Base-by-base conservation (phyloP, 2,797 vertebrate species). In the Nothura maculosa region DNA sequence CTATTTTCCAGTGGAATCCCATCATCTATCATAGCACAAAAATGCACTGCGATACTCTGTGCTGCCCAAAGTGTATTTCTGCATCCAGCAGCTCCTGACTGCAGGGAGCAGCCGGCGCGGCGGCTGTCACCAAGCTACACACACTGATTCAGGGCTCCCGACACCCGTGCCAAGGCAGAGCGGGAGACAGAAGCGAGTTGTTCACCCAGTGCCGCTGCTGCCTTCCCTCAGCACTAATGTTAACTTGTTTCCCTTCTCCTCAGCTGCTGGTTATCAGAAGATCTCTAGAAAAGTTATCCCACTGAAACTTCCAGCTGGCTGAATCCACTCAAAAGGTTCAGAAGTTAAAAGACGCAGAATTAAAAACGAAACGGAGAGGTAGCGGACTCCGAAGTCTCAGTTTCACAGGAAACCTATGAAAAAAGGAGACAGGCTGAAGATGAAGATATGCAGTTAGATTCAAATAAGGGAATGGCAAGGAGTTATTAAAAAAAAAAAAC, bases 201-300 rank as follows among this genome's bases (percentile, higher is more conserved):
- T 34, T 54, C 42, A 14, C 10, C 2, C 6, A 61, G 47, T 2
- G 0, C 1, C 18, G 20, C 67, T 7, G 14, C 0, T 30, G 30
- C 64, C 63, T 50, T 45, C 64, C 60, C 61, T 52, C 25, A 17
- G 30, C 27, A 80, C 43, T 61, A 47, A 77, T 4, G 22, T 25
- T 24, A 5, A 32, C 36, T 54, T 17, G 50, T 50, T 12, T 3
- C 6, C 22, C 20, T 83, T 42, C 42, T 63, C 34, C 50, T 80
- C 48, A 36, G 25, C 50, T 42, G 36, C 6, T 45, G 70, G 10
- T 36, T 86, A 75, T 18, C 34, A 27, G 34, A 60, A 80, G 25
- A 80, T 27, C 38, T 34, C 18, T 17, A n/a, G 17, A 34, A 62
- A 7, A 12, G 9, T 72, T 28, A 36, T 28, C 36, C 19, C n/a